Evolutionary conservation across 1,140 invertebrate genomes (phyloP).

Genomic region (Heliconius congener): DNA sequence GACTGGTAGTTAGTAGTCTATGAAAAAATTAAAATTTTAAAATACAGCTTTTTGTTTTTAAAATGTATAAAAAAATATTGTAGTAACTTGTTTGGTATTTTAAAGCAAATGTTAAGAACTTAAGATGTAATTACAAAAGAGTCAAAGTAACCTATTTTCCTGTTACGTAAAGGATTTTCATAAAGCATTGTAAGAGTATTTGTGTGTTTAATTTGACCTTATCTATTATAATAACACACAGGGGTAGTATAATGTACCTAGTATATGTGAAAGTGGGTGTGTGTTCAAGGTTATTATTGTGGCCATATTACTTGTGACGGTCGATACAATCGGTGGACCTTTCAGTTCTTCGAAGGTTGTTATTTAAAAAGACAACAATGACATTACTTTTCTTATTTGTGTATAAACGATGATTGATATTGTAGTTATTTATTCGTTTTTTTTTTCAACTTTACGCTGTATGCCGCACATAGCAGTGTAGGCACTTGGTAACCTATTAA

Average conservation of each 20-base stretch:
- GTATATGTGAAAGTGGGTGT: conserved; percentile 56
- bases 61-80: no score
- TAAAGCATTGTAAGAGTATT: neutral
- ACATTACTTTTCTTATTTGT: neutral
- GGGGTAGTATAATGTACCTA: conserved; percentile 33
- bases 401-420: neutral
- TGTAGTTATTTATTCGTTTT: neutral
- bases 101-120: no score
- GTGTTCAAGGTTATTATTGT: conserved; percentile 61
- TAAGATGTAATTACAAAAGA: no score
- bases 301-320: conserved; percentile 46
- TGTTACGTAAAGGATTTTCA: neutral
- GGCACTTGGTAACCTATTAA: no score
- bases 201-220: neutral
- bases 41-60: no score
- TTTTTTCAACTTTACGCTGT: neutral
- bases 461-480: neutral
- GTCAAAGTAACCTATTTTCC: neutral
- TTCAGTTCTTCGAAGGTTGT: conserved; percentile 25
- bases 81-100: no score
- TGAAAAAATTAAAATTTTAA: no score
- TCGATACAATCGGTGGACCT: conserved; percentile 51
- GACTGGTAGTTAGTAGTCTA: no score
- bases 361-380: conserved; percentile 8
- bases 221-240: neutral